Percentiles rank a stretch among this genome's conserved stretches.
Conservation (phyloP, 2,797 vertebrate genomes). For the Melanotaenia parkinsoni region DNA sequence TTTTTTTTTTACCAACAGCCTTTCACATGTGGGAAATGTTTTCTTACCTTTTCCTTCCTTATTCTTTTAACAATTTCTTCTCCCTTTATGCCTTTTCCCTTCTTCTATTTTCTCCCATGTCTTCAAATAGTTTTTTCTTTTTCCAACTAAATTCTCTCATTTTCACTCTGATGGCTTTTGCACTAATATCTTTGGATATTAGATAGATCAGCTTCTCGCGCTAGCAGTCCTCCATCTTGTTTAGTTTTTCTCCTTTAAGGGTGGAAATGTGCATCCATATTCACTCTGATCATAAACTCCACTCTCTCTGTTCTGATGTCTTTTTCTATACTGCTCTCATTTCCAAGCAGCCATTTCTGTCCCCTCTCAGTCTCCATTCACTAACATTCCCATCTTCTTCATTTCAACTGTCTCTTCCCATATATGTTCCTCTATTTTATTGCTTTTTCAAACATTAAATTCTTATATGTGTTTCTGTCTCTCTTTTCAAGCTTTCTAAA, state of each 20-base stretch:
- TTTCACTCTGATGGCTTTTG: not conserved
- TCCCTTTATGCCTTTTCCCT: not conserved
- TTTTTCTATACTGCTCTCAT: not conserved
- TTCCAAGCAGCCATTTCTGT: not conserved
- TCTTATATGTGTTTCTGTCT: not conserved
- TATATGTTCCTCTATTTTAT: not conserved
- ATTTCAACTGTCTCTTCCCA: not conserved
- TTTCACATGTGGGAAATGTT: not conserved
- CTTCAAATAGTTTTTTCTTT: not conserved
- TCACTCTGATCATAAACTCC: not conserved
- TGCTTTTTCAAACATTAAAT: constrained; percentile 1
- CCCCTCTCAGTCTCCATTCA: constrained; percentile 3
- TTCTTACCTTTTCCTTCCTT: not conserved
- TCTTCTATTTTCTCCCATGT: not conserved
- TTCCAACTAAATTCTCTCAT: not conserved
- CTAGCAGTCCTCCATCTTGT: not conserved
- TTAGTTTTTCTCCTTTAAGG: not conserved
- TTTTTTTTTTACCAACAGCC: not conserved
- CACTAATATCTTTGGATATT: not conserved
- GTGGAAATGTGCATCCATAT: not conserved
- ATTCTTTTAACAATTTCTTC: not conserved
- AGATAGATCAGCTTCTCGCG: not conserved
- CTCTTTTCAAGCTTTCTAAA: not conserved
- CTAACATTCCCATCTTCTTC: not conserved
- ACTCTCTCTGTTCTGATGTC: not conserved